Base-by-base conservation (phyloP, 1,140 invertebrate genomes). In the Druon quercuslanigerum region DNA sequence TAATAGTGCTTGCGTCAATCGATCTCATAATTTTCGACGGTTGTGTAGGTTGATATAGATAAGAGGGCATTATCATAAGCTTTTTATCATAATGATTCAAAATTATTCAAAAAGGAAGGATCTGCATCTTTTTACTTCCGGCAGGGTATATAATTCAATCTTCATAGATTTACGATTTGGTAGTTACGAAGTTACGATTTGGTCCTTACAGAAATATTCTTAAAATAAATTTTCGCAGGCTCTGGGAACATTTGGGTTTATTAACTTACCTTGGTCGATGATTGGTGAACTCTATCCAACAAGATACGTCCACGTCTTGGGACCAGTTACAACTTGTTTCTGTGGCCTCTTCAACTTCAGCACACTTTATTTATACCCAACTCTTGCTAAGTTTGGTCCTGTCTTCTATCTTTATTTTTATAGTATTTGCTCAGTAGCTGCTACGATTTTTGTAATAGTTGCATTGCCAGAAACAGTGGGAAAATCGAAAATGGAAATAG, bases 201-300 rank as follows among this genome's bases (percentile, higher is more conserved):
- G 25, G 25, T 33, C 25, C 25, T 33, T 33, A 5, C 25, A 33
- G 25, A 33, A 33, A 33, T 33, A 33, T 33, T 33, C 25, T 33
- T 19, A 6, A 20, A 2, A 2, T 9, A 11, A 9, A 56, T 76
- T 46, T 50, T 76, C 71, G n/a, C 17, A 84, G 79, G 57, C 66
- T 0, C 56, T 70, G 3, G 81, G 77, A 73, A 78, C 78, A 7
- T 83, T 81, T 56, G 80, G 84, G 51, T 79, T 80, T 75, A 40
- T 66, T 8, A 51, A 74, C 16, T 11, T 84, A 8, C 83, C 82
- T 4, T 82, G 73, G 71, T 57, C 78, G 16, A 78, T 84, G 80
- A 77, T 82, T 70, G 78, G 72, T 9, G 82, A 85, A 78, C n/a
- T 86, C n/a, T 85, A 80, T 76, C 74, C 74, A 17, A 82, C 71